phyloP scores from a whole-genome alignment of 2,888 invertebrate species.

The Orthosia gothica region DNA sequence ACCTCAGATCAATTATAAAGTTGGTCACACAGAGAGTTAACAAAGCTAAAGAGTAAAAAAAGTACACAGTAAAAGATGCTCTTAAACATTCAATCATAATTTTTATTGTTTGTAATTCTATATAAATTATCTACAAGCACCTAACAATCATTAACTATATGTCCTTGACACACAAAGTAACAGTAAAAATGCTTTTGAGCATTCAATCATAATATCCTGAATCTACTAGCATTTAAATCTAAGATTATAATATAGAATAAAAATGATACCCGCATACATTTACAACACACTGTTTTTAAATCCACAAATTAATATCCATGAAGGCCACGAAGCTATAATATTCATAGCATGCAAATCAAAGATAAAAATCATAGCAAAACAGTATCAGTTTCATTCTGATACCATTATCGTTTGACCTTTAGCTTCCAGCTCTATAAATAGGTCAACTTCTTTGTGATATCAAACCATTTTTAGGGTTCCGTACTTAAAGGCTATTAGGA shows the following conservation, averaged over 20 bases:
- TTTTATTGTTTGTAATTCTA: too few relatives aligned
- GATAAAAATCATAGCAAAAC: neutral
- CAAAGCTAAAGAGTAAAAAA: too few relatives aligned
- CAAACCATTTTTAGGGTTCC: neutral
- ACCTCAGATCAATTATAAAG: too few relatives aligned
- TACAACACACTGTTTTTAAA: neutral
- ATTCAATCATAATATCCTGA: too few relatives aligned
- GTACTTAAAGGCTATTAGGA: too few relatives aligned
- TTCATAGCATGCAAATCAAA: slow-evolving; percentile 9
- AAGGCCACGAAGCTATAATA: neutral
- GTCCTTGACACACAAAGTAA: too few relatives aligned
- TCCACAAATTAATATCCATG: neutral
- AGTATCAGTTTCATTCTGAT: slow-evolving; percentile 16
- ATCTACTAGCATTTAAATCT: neutral
- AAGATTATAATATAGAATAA: neutral
- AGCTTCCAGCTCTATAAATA: neutral
- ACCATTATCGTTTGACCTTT: slow-evolving; percentile 32
- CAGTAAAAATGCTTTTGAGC: too few relatives aligned
- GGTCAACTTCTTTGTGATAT: slow-evolving; percentile 8
- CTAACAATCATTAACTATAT: too few relatives aligned
- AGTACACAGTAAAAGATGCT: too few relatives aligned
- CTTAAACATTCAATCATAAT: too few relatives aligned
- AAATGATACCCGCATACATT: neutral
- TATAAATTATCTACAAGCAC: too few relatives aligned
- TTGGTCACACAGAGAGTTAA: too few relatives aligned